These are phyloP conservation scores for Cyrtodaria siliqua DNA, from an alignment of 2,888 invertebrate genomes.

Conservation along the genomic window DNA sequence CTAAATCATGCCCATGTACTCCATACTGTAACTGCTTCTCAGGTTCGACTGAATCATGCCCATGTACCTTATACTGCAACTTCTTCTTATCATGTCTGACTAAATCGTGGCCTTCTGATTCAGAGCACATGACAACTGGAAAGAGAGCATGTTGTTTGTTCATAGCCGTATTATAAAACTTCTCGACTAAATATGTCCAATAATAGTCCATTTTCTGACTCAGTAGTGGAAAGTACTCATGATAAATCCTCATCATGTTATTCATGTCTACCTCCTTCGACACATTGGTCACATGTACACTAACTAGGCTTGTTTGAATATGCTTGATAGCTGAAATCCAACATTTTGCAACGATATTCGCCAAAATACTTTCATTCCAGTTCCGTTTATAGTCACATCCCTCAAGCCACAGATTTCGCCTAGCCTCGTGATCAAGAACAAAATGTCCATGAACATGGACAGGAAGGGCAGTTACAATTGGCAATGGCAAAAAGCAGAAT, in stretches of 20 bases:
- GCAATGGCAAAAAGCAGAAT: conserved; percentile 78
- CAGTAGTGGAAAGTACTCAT: conserved; percentile 27
- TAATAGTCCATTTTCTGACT: conserved; percentile 17
- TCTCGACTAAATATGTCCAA: conserved; percentile 29
- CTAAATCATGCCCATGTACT: no score
- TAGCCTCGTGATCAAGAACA: conserved; percentile 61
- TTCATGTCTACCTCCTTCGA: no score
- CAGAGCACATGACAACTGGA: no score
- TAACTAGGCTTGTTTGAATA: conserved; percentile 20
- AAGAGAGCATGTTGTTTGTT: neutral
- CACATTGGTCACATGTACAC: no score
- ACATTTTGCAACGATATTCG: conserved; percentile 72
- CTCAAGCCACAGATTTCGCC: conserved; percentile 1
- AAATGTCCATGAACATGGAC: conserved; percentile 80
- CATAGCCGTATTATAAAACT: conserved; percentile 9
- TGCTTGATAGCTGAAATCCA: conserved; percentile 64
- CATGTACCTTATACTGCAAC: no score
- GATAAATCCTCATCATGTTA: neutral
- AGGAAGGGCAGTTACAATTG: conserved; percentile 69
- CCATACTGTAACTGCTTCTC: no score
- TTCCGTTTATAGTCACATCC: conserved; percentile 28
- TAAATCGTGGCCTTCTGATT: no score
- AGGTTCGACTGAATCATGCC: no score
- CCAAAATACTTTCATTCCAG: conserved; percentile 80
- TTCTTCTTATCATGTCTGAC: no score